Base-by-base conservation (phyloP, 2,797 vertebrate genomes). In the Crocidura indochinensis region DNA sequence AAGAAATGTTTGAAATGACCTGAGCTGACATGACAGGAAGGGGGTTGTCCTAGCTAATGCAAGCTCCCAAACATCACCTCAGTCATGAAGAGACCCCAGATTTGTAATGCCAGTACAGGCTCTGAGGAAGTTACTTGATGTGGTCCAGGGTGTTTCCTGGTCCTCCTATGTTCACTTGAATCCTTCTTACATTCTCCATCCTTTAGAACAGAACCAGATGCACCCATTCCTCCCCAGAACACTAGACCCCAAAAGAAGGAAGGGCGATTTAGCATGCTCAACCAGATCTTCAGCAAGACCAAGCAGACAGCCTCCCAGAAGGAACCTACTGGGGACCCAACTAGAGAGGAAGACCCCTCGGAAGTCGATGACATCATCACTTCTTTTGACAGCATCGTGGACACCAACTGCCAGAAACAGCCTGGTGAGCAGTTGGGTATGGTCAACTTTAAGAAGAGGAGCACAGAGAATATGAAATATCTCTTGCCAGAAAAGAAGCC, bases 351-450 rank as follows among this genome's bases (percentile, higher is more conserved):
- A 84, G 97, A 98, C 86, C 97, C 98, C 53, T 99, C 98, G 3
- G 98, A 98, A 97, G 98, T 99, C 17, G 98, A 98, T 87, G 98
- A 99, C 86, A 99, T 99, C 92, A 98, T 99, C 95, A 97, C 99
- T 51, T 98, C 97, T 94, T 99, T 99, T 80, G 98, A 99, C 91
- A 98, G 97, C 90, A 95, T 98, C 82, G 84, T 97, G 94, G 98
- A 98, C 83, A 96, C 97, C 92, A 98, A 97, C 44, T 97, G 92
- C 89, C 98, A 97, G 91, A 97, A 97, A 9, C 84, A 96, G 73
- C 91, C 96, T 71, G 96, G 97, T 31, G 93, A 96, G 4, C 83
- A 38, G 74, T 51, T 88, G 82, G 94, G 94, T 31, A 93, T 94
- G 0, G n/a, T 91, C 51, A 97, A 98, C 46, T 95, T 97, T 49